These are phyloP conservation scores for Gallinago media DNA, from an alignment of 2,113 vertebrate genomes.

Conservation along the genomic window DNA sequence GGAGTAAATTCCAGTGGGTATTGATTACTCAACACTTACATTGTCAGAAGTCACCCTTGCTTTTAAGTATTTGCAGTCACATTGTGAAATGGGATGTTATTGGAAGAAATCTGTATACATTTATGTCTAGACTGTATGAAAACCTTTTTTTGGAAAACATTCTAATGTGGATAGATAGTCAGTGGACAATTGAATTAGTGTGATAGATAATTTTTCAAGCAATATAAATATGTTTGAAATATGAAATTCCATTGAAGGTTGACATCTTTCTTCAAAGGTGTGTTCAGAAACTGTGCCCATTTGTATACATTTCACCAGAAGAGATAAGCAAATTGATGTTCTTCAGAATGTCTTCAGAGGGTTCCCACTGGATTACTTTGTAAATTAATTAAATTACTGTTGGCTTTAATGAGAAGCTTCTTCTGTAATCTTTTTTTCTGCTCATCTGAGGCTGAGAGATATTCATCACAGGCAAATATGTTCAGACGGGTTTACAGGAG, in stretches of 20 bases:
- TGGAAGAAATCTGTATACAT: not conserved
- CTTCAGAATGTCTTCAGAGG: not conserved
- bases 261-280: not conserved
- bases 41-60: not conserved
- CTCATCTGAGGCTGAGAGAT: not conserved
- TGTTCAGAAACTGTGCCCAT: not conserved
- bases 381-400: not conserved
- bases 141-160: not conserved
- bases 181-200: not conserved
- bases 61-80: not conserved
- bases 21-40: not conserved
- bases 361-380: not conserved
- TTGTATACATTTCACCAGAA: not conserved
- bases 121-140: not conserved
- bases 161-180: not conserved
- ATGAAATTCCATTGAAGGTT: not conserved
- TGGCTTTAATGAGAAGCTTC: not conserved
- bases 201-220: not conserved
- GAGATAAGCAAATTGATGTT: not conserved
- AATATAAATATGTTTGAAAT: not conserved
- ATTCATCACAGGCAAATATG: not conserved
- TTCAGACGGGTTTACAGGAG: not conserved
- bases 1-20: not conserved
- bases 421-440: not conserved
- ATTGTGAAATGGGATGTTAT: not conserved